phyloP scores from a whole-genome alignment of 1,140 invertebrate genomes.

The Pristionchus pacificus region DNA sequence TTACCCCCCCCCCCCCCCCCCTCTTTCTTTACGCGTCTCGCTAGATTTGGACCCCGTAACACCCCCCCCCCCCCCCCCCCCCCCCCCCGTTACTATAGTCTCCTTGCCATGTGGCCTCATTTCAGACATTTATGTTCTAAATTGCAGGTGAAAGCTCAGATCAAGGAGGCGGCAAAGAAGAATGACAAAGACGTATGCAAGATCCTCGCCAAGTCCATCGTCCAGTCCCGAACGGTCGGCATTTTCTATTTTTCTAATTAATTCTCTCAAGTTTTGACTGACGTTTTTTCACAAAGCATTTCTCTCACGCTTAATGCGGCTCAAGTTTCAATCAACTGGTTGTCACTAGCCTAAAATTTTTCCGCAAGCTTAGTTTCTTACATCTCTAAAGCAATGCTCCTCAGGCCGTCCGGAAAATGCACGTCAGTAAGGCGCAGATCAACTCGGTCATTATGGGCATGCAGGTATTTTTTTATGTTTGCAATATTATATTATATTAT shows the following conservation, averaged over 20 bases:
- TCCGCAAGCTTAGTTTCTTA: slow-evolving; percentile 6
- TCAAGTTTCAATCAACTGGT: too few species aligned
- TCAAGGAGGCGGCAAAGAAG: slow-evolving; percentile 94
- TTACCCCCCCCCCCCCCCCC: too few species aligned
- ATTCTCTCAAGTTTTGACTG: slow-evolving; percentile 1
- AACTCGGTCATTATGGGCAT: slow-evolving; percentile 94
- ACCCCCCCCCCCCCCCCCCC: too few species aligned
- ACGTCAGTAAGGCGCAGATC: slow-evolving; percentile 92
- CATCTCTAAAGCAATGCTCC: too few species aligned
- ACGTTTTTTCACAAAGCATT: background rate
- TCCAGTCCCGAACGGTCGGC: slow-evolving; percentile 78
- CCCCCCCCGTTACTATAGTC: slow-evolving; percentile 1
- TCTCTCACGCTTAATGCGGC: slow-evolving; percentile 13
- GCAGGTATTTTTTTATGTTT: slow-evolving; percentile 68
- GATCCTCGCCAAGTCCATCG: slow-evolving; percentile 89
- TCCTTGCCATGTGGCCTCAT: background rate
- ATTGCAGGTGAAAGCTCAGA: slow-evolving; percentile 70
- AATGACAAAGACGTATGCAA: slow-evolving; percentile 88
- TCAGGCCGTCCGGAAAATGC: slow-evolving; percentile 73
- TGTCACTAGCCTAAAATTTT: too few species aligned
- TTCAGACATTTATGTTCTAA: slow-evolving; percentile 7
- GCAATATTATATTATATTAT: too few species aligned
- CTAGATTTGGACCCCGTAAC: background rate
- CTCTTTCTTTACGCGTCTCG: background rate
- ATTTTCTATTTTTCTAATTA: slow-evolving; percentile 7